phyloP scores from a whole-genome alignment of 2,888 invertebrate genomes.

The Glaucopsyche alexis region DNA sequence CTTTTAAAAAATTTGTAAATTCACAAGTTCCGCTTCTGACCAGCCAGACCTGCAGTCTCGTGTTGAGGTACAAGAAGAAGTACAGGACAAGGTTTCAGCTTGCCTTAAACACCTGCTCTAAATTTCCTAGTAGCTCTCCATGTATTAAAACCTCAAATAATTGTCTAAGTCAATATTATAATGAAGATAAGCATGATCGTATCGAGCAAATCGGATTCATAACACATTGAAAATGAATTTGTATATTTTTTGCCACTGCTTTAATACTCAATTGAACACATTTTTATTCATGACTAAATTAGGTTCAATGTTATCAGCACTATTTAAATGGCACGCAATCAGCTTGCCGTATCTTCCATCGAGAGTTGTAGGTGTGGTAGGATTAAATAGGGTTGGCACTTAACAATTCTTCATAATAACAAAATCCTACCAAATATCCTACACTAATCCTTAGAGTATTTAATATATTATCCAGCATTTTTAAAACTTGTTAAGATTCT shows the following conservation, averaged over 20 bases:
- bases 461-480: no score
- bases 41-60: no score
- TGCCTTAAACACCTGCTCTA: no score
- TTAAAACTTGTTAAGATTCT: no score
- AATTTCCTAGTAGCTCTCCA: no score
- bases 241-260: neutral
- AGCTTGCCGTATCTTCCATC: constrained; percentile 34
- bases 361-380: constrained; percentile 43
- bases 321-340: constrained; percentile 12
- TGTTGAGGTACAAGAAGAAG: no score
- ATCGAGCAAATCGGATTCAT: neutral
- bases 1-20: no score
- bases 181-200: constrained; percentile 4
- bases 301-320: constrained; percentile 16
- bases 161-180: neutral
- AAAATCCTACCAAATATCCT: no score
- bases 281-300: constrained; percentile 22
- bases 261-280: constrained; percentile 18
- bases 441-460: no score
- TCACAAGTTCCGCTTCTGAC: no score
- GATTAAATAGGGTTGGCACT: constrained; percentile 23
- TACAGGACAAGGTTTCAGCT: no score
- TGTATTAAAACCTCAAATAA: no score
- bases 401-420: neutral
- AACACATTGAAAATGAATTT: neutral